Evolutionary conservation across 35 echinoderm and acorn worm genomes (phyloP), one percentile per base, ranked within the genome.

Genomic region (Lytechinus variegatus): DNA sequence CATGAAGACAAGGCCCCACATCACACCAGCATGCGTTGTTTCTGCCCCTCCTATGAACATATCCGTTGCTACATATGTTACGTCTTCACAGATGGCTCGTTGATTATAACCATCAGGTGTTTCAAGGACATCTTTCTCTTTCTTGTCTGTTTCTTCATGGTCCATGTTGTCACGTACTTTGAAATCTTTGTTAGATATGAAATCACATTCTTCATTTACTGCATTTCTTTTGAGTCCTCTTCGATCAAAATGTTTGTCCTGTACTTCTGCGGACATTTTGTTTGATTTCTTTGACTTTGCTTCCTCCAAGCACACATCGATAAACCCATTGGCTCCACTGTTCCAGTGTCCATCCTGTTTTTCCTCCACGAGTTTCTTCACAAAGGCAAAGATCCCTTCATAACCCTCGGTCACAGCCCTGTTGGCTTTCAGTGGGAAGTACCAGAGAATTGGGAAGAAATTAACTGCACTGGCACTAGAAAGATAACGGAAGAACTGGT

Each of bases 31-130:
- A 55, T 96, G 96, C 8, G 96, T 96, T 28, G 98, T 99, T 94
- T 99, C 98, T 1, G 96, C 87, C 16, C 98, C 98, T 28, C 96
- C 98, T 44, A 99, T 94, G 87, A 99, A 99, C 66, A 99, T 71
- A 92, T 99, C 98, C 4, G 96, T 89, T 27, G 97, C 96, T 12
- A 97, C 95, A 91, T 97, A 93, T 27, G 95, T 95, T 12, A 97
- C 66, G 86, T 86, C 95, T 87, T 57, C 96, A 13, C 87, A 8
- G 57, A 54, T 55, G 33, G 19, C 58, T 52, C 53, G 91, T 12
- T 14, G 87, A 52, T 52, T n/a, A 24, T 97, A 52, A 5, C 10
- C 13, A 24, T 79, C 21, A 79, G 8, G 66, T 79, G 6, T 79
- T 71, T 96, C 95, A 16, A 24, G 58, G 16, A 21, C 10, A 54